A percentile compares a stretch with the other conserved stretches of the same genome.
These are phyloP conservation scores for Bucorvus abyssinicus DNA, from an alignment of 2,797 vertebrate species.

Conservation along the genomic window DNA sequence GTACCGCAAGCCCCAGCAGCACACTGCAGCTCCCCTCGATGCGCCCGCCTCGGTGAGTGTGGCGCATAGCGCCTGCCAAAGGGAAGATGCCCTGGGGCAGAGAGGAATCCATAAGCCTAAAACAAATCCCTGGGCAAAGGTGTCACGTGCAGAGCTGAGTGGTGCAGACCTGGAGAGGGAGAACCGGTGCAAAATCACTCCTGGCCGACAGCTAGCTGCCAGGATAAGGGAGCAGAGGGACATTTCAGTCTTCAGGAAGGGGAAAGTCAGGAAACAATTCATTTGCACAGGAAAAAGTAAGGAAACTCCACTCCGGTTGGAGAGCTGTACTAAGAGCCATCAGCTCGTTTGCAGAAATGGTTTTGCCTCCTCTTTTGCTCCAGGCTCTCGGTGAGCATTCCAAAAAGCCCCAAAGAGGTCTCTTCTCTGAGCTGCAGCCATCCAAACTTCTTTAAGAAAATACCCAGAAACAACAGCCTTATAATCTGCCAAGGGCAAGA, in stretches of 20 bases:
- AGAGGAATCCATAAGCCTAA: not conserved
- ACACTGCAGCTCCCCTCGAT: no score
- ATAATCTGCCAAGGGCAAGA: not conserved
- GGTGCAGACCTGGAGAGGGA: not conserved
- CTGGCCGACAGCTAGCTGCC: not conserved
- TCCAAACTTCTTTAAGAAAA: not conserved
- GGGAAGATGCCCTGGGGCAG: not conserved
- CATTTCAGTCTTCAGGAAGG: not conserved
- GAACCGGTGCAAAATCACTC: not conserved
- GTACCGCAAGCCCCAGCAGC: fast-evolving
- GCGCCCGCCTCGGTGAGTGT: no score
- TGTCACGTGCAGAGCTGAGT: not conserved
- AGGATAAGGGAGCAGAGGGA: not conserved
- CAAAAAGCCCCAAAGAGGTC: not conserved
- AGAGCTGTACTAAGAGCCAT: not conserved
- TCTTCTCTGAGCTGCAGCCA: not conserved
- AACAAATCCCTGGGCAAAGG: not conserved
- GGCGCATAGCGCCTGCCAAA: fast-evolving
- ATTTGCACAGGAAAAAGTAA: not conserved
- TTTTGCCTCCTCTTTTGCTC: not conserved
- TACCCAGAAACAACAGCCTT: not conserved
- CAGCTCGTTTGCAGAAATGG: not conserved
- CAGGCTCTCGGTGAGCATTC: not conserved
- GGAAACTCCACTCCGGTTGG: not conserved
- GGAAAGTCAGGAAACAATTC: not conserved